Evolutionary conservation across 2,113 vertebrate genomes (phyloP), one percentile per base, ranked within the genome.

Genomic region (Mixornis gularis): DNA sequence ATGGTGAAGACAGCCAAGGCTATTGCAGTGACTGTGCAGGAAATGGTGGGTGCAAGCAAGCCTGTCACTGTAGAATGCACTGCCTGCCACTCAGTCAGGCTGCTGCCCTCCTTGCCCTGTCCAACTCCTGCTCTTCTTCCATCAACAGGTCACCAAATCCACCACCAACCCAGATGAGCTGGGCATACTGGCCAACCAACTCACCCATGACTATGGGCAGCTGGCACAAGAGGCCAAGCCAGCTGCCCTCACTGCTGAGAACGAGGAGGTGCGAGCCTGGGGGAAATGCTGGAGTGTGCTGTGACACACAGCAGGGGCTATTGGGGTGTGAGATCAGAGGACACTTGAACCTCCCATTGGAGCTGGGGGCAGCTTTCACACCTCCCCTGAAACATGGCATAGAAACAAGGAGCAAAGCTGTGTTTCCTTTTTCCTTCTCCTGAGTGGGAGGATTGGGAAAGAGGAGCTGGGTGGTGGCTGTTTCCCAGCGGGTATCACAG

Each of bases 1-100:
- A 99, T 99, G 99, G 99, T 99, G 85, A 99, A 98, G 97, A 99
- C 99, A 1, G 99, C 99, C 88, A 99, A 99, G 91, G 99, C 99
- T 86, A 99, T 99, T 1, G 99, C 99, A 12, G 98, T 99, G 94
- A 99, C 98, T 1, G 99, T 99, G 73, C 99, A 99, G 97, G 99
- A 99, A 95, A 99, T 99, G 99, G 99, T 99, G 91, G 88, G 98
- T 95, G 18, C 56, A 32, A 68, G 26, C 27, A 32, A 73, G 22
- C 22, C 34, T 66, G 16, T 46, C 34, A 19, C 32, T 41, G 19
- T 43, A 41, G 46, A 85, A 52, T 59, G 56, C 2, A 1, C 22
- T 64, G 34, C 68, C 64, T 69, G 64, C 9, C 26, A 14, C 32
- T n/a, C 58, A 56, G n/a, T 53, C 60, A 52, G 48, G 25, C 8